These are phyloP conservation scores for Rattus norvegicus DNA, from an alignment of 2,113 vertebrate species.

Conservation along the genomic window GRCr8 NC_086022.1:72597501-72598000, in stretches of 20 bases:
- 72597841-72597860: not conserved
- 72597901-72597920: not conserved
- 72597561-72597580: not conserved
- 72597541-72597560: not conserved
- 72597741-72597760: not conserved
- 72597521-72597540: not conserved
- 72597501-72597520: too few relatives aligned
- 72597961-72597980: not conserved
- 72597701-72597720: not conserved
- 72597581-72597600: rapidly evolving
- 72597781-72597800: rapidly evolving
- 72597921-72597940: not conserved
- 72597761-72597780: not conserved
- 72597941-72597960: not conserved
- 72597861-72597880: not conserved
- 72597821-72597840: not conserved
- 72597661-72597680: not conserved
- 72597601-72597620: rapidly evolving
- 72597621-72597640: not conserved
- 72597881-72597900: not conserved
- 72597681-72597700: not conserved
- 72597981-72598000: not conserved
- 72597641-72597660: not conserved
- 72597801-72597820: not conserved
- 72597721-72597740: not conserved